Percentiles rank a stretch among this genome's conserved stretches.
Evolutionary conservation across 2,888 invertebrate species (phyloP).

Genomic region (Sesia bembeciformis): DNA sequence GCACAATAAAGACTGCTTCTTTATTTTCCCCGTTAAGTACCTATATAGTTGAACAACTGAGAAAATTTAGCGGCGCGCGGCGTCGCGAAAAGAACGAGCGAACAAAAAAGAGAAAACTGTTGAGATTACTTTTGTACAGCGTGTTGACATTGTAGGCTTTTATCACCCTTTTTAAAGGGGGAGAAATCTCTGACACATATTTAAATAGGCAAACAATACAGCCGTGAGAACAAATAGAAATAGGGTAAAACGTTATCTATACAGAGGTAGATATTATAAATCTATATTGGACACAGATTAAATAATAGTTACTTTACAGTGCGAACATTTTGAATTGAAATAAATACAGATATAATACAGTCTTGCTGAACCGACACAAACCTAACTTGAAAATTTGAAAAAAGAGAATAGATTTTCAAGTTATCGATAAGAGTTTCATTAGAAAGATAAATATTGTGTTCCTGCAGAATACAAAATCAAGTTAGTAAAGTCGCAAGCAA

Average conservation of each 20-base stretch:
- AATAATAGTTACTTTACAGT: no score
- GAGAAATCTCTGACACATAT: slow-evolving; percentile 67
- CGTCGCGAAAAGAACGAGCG: slow-evolving; percentile 17
- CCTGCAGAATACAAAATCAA: no score
- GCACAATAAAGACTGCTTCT: no score
- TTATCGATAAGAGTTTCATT: no score
- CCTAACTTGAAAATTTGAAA: no score
- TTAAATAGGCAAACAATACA: slow-evolving; percentile 68
- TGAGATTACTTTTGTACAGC: slow-evolving; percentile 62
- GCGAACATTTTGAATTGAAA: no score
- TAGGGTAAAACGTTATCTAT: slow-evolving; percentile 18
- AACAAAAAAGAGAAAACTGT: slow-evolving; percentile 36
- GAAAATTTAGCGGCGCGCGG: slow-evolving; percentile 14
- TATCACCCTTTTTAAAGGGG: slow-evolving; percentile 64
- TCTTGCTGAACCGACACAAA: no score
- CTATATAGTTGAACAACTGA: slow-evolving; percentile 6
- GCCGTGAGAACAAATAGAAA: slow-evolving; percentile 42
- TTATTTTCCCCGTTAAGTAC: not conserved
- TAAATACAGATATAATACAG: no score
- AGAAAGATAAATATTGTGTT: no score
- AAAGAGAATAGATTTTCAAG: no score
- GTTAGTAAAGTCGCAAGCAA: no score
- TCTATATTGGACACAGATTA: no score
- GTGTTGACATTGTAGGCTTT: slow-evolving; percentile 69
- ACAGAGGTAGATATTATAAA: not conserved